Evolutionary conservation across 2,113 vertebrate genomes (phyloP).

Genomic region (Ptyas mucosa): DNA sequence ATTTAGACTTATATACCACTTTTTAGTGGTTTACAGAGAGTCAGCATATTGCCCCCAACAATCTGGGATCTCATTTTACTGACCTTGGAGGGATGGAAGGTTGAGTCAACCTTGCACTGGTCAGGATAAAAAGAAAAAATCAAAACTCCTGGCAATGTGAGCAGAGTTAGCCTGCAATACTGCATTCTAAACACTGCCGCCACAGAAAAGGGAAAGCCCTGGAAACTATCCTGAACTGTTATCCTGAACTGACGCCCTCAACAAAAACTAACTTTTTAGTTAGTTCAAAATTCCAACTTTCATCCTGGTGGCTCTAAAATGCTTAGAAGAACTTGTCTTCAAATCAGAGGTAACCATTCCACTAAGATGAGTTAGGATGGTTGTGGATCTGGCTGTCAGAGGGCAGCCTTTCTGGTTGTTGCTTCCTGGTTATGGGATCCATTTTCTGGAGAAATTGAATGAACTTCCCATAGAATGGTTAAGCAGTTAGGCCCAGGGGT

Average conservation of each 20-base stretch:
- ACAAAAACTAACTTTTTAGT: not conserved
- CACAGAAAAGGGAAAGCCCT: not conserved
- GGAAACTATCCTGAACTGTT: not conserved
- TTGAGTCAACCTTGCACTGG: not conserved
- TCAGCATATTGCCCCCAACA: not conserved
- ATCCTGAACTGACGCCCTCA: not conserved
- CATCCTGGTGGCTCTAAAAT: not conserved
- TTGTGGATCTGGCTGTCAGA: not conserved
- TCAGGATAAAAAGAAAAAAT: not conserved
- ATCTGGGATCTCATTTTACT: not conserved
- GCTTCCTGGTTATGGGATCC: not conserved
- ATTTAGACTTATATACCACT: not conserved
- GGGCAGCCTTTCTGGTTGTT: not conserved
- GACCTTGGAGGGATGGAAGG: not conserved
- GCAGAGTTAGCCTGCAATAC: not conserved
- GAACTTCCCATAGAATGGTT: not conserved
- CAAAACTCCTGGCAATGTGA: not conserved
- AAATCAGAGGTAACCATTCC: not conserved
- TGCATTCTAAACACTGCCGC: not conserved
- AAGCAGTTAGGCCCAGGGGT: not conserved
- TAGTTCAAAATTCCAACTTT: not conserved
- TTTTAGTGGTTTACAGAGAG: not conserved
- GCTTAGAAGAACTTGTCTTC: not conserved
- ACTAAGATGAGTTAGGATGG: not conserved
- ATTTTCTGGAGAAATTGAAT: not conserved